Conservation (phyloP, 2,797 vertebrate genomes). For the Oryzias dopingdopingensis region DNA sequence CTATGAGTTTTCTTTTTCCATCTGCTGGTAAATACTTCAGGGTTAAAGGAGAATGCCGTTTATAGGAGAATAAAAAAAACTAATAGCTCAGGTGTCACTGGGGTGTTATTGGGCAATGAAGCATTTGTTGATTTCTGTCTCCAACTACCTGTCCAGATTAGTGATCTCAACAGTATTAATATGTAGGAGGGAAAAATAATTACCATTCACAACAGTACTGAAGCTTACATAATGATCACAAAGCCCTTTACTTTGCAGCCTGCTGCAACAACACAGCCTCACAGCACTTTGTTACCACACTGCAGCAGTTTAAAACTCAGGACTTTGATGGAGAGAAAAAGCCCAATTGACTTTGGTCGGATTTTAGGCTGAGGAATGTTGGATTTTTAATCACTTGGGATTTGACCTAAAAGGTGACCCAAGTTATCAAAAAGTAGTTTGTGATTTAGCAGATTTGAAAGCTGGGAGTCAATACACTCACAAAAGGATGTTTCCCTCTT, state of each 20-base stretch:
- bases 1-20: slow-evolving; percentile 32
- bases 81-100: slow-evolving; percentile 48
- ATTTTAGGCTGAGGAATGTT: slow-evolving; percentile 19
- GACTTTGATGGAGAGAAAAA: slow-evolving; percentile 11
- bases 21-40: slow-evolving; percentile 38
- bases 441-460: slow-evolving; percentile 28
- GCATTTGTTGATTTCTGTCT: slow-evolving; percentile 33
- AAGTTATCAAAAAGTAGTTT: neutral
- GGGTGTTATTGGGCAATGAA: slow-evolving; percentile 34
- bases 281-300: slow-evolving; percentile 35
- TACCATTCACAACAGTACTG: slow-evolving; percentile 17
- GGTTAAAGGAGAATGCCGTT: slow-evolving; percentile 44
- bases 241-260: slow-evolving; percentile 12
- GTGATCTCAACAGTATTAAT: slow-evolving; percentile 29
- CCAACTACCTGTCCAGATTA: slow-evolving; percentile 27
- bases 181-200: slow-evolving; percentile 43
- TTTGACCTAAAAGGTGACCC: slow-evolving; percentile 27
- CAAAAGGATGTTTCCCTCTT: slow-evolving; percentile 9
- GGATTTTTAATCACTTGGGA: slow-evolving; percentile 39
- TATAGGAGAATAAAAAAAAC: slow-evolving; percentile 32
- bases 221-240: slow-evolving; percentile 47
- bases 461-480: slow-evolving; percentile 11
- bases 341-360: slow-evolving; percentile 53
- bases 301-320: slow-evolving; percentile 16
- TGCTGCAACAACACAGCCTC: slow-evolving; percentile 31